Base-by-base conservation (phyloP, 2,888 invertebrate genomes). In the Zhengitettix transpicula region DNA sequence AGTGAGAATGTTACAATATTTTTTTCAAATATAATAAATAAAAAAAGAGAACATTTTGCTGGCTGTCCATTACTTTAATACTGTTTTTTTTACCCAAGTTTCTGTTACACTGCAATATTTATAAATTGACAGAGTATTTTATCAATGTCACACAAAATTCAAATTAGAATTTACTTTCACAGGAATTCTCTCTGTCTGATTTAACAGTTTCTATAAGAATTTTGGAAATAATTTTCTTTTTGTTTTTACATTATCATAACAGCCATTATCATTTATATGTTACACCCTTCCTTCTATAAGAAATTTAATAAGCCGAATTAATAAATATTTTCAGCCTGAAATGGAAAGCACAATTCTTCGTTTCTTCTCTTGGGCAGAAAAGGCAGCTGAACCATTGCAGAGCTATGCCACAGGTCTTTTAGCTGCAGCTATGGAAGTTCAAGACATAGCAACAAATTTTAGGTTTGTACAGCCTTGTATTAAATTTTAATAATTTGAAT, bases 361-460 rank as follows among this genome's bases (percentile, higher is more conserved):
- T 51, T 77, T 99, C 10, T 90, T 92, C 67, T 81, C 82, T 60
- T 97, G 96, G 96, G 92, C 95, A 1, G 89, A 89, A 65, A 85
- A 81, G 66, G 87, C 88, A 0, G 77, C 83, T 14, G 95, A 97
- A 71, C 97, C 96, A 0, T 76, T 98, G 51, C 87, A 91, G 71
- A 93, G 91, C 64, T 99, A 97, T 74, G 91, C 97, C 0, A 92
- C 92, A 0, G 97, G 96, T 0, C 76, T 99, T 16, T 75, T 99
- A 40, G 96, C 93, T 0, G 89, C 93, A 12, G 95, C 96, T 0
- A 95, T 98, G 94, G 97, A 98, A 73, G 87, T 95, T 7, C 90
- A 90, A 66, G 98, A 98, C 67, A 90, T 96, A 61, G 96, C 96
- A 0, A 85, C 90, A 7, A 87, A 87, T 68, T 92, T 87, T 70